Evolutionary conservation across 1,140 invertebrate genomes (phyloP), one percentile per base, ranked within the genome.

Genomic region (Bombus affinis): DNA sequence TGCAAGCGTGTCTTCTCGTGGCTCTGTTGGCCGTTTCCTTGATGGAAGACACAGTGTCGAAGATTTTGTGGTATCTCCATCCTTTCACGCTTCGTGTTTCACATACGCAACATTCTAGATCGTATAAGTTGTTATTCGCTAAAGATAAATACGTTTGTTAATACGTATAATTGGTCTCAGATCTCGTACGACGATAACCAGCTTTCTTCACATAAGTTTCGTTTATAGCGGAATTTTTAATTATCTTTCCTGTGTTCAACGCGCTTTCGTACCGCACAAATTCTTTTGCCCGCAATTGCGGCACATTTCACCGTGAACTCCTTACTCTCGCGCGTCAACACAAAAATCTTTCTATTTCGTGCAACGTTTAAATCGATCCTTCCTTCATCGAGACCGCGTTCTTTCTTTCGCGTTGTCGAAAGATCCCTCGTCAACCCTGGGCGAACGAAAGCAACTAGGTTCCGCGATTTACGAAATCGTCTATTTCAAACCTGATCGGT

Each of bases 401-500:
- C 28, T 32, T 44, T 32, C 47, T 44, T 22, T 8, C n/a, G 13
- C 9, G 8, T 22, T 9, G 32, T 35, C 32, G 8, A 66, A 66
- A 18, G n/a, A 10, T 22, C 15, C 4, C 13, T 47, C 13, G 44
- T 15, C 13, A 47, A 47, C 4, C 0, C 13, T 47, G 44, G 15
- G 3, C 10, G 57, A 59, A 10, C 25, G 28, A 10, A 59, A 59
- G 28, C 62, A 6, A 15, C n/a, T n/a, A n/a, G 6, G 12, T 28
- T 68, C 8, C 15, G 57, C 44, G 1, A 35, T 28, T 25, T 73
- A 8, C 18, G 13, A 59, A 75, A 44, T 37, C 72, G 35, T 66
- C 65, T 90, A 89, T 88, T 90, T 88, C 83, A 68, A 90, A 88
- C 65, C 71, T 77, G n/a, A 90, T 90, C 86, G 88, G 66, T 82